Evolutionary conservation across 2,113 vertebrate genomes (phyloP).

Genomic region (Gallinago undulata): DNA sequence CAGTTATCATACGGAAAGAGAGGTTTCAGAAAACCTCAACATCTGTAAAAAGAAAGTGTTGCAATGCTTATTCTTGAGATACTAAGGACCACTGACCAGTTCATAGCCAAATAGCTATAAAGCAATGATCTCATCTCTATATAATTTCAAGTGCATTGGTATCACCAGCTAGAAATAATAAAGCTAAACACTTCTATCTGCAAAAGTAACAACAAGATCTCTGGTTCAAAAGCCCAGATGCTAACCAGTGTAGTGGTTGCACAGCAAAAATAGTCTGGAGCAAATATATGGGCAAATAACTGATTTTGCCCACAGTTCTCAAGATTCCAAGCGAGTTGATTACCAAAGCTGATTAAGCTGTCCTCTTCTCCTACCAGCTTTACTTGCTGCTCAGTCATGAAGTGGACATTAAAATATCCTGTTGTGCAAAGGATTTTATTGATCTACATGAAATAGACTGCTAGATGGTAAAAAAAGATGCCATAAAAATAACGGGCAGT

Average conservation of each 20-base stretch:
- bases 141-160: not conserved
- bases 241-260: not conserved
- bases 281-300: not conserved
- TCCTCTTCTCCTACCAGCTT: not conserved
- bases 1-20: not conserved
- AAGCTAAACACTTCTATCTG: not conserved
- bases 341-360: not conserved
- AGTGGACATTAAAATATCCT: constrained; percentile 8
- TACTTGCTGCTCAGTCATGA: not conserved
- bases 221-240: not conserved
- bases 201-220: not conserved
- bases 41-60: not conserved
- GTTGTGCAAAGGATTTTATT: not conserved
- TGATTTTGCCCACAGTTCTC: not conserved
- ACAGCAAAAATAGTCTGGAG: not conserved
- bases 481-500: not conserved
- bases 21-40: not conserved
- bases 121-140: not conserved
- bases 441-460: not conserved
- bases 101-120: not conserved
- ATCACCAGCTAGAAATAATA: not conserved
- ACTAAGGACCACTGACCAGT: not conserved
- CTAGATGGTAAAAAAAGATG: not conserved
- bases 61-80: not conserved
- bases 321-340: not conserved